Base-by-base conservation (phyloP, 2,113 vertebrate genomes). In the Himantopus leucocephalus region DNA sequence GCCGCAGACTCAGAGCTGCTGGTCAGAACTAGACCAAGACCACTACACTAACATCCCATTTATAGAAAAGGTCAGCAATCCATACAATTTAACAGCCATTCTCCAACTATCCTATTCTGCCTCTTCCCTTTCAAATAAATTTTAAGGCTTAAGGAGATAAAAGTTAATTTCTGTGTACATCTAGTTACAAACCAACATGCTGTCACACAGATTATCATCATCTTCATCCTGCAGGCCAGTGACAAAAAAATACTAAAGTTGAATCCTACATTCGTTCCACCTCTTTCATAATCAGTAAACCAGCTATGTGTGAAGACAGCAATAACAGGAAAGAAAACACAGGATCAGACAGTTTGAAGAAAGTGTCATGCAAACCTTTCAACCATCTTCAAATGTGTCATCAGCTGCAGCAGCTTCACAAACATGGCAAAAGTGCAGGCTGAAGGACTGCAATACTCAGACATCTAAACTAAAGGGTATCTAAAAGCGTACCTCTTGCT, bases 291-390 rank as follows among this genome's bases (percentile, higher is more conserved):
- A 84, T 80, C 86, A 90, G 72, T 47, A 82, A 88, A 58, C 22
- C 35, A 92, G 53, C 59, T 76, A 62, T 24, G 50, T 85, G 67
- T 47, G 62, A 94, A 82, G 82, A 81, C 77, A 95, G 84, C 5
- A 32, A 23, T 23, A 95, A 79, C 20, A 86, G 55, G 18, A 60
- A 72, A 90, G 16, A 59, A 89, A 92, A 82, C 4, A 62, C 35
- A 76, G 45, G 59, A 94, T 63, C 29, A 75, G 93, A 82, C 66
- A 97, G 84, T 81, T 45, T 64, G 60, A 92, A 77, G 74, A 39
- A 80, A 59, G 41, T 39, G 58, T 55, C 62, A 76, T 8, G 58
- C 45, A 86, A 96, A 95, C 74, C 47, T 94, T 73, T 87, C 63
- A 91, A 66, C 29, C 58, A 62, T 50, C 87, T 84, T 76, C 74